Evolutionary conservation across 2,888 invertebrate species (phyloP).

Genomic region (Opisthograptis luteolata): DNA sequence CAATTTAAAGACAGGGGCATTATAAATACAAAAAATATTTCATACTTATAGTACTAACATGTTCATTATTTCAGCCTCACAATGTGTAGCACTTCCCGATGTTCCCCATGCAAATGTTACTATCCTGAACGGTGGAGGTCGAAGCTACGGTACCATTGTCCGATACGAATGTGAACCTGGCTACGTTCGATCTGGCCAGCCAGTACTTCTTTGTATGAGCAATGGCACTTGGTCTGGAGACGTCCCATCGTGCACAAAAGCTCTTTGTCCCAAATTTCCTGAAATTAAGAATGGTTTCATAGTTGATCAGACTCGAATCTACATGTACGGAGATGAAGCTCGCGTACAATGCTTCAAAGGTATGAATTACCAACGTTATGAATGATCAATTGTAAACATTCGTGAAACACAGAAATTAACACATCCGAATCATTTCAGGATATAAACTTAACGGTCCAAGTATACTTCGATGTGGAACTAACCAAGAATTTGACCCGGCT

Average conservation of each 20-base stretch:
- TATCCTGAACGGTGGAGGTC: slow-evolving; percentile 94
- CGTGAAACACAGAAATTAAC: neutral
- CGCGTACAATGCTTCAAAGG: slow-evolving; percentile 94
- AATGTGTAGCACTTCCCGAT: slow-evolving; percentile 94
- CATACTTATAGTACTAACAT: neutral
- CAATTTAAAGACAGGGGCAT: slow-evolving; percentile 19
- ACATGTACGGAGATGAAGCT: slow-evolving; percentile 95
- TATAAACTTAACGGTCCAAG: slow-evolving; percentile 94
- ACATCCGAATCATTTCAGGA: slow-evolving; percentile 82
- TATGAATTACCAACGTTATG: slow-evolving; percentile 37
- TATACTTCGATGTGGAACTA: slow-evolving; percentile 93
- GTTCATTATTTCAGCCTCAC: slow-evolving; percentile 87
- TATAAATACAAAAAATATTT: no score
- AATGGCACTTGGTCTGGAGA: slow-evolving; percentile 98
- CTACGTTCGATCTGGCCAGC: slow-evolving; percentile 93
- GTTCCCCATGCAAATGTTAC: slow-evolving; percentile 94
- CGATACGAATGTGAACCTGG: slow-evolving; percentile 96
- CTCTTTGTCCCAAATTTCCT: slow-evolving; percentile 89
- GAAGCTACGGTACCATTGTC: slow-evolving; percentile 97
- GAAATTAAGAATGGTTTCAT: slow-evolving; percentile 94
- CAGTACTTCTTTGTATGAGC: slow-evolving; percentile 96
- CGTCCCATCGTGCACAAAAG: slow-evolving; percentile 93
- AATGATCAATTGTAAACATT: neutral
- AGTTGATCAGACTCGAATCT: slow-evolving; percentile 89
- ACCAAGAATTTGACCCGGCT: slow-evolving; percentile 91